phyloP scores from a whole-genome alignment of 2,888 invertebrate species.

The Apamea crenata region DNA sequence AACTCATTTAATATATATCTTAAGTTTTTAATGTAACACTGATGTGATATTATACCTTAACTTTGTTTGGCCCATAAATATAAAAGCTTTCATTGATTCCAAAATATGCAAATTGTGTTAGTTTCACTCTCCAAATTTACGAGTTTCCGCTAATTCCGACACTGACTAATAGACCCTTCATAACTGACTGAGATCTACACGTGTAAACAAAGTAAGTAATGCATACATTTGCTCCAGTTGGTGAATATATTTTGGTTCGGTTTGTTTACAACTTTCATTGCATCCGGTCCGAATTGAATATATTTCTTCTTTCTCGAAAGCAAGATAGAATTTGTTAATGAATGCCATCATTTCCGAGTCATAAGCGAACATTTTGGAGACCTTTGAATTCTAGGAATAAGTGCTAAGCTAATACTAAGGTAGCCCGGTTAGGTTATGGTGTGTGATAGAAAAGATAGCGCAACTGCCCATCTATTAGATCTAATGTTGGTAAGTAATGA shows the following conservation, averaged over 20 bases:
- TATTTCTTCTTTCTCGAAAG: constrained; percentile 31
- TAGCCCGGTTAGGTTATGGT: background rate
- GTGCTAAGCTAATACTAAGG: background rate
- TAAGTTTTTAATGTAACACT: background rate
- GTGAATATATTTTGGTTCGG: constrained; percentile 48
- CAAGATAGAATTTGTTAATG: constrained; percentile 23
- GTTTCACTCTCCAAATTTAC: constrained; percentile 50
- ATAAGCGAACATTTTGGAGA: background rate
- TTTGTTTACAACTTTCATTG: constrained; percentile 63
- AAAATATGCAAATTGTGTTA: constrained; percentile 15
- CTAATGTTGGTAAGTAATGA: constrained; percentile 69
- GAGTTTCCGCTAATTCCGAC: constrained; percentile 50
- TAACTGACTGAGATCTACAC: constrained; percentile 40
- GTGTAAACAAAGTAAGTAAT: constrained; percentile 43
- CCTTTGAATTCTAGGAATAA: background rate
- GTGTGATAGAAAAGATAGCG: constrained; percentile 14
- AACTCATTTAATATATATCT: background rate
- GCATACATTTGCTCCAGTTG: constrained; percentile 48
- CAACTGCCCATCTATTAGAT: constrained; percentile 23
- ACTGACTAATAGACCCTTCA: constrained; percentile 48
- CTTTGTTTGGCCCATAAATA: background rate
- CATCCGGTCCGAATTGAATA: constrained; percentile 46
- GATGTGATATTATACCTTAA: background rate
- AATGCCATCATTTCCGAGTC: background rate
- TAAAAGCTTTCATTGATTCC: constrained; percentile 15